Percentiles rank a stretch among this genome's conserved stretches.
These are phyloP conservation scores for Phengaris arion DNA, from an alignment of 2,888 invertebrate species.

Conservation along the genomic window DNA sequence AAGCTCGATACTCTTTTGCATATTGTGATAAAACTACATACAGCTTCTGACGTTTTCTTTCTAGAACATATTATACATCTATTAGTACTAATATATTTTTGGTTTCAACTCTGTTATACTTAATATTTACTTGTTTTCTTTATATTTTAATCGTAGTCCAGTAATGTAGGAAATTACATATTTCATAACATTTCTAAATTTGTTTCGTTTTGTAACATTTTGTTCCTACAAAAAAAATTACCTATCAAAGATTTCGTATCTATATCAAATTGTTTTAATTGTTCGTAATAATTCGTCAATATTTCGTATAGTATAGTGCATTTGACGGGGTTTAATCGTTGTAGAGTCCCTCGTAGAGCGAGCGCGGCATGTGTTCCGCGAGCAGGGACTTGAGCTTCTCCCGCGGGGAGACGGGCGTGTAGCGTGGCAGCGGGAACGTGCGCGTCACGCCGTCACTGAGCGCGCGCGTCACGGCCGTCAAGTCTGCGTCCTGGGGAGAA, in stretches of 20 bases:
- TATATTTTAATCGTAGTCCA: too few species aligned
- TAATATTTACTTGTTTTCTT: too few species aligned
- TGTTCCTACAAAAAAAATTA: not conserved
- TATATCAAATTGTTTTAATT: not conserved
- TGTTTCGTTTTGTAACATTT: too few species aligned
- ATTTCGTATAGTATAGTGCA: not conserved
- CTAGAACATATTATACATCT: not conserved
- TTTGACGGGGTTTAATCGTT: conserved; percentile 53
- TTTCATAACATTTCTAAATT: too few species aligned
- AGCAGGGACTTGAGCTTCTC: conserved; percentile 90
- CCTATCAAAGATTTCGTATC: not conserved
- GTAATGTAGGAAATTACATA: too few species aligned
- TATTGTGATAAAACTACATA: not conserved
- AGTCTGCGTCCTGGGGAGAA: conserved; percentile 83
- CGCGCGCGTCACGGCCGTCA: conserved; percentile 87
- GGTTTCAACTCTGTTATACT: too few species aligned
- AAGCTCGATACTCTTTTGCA: conserved; percentile 1
- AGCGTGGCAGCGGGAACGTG: conserved; percentile 90
- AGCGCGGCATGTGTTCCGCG: conserved; percentile 89
- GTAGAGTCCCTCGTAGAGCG: conserved; percentile 89
- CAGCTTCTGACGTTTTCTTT: not conserved
- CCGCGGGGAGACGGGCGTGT: conserved; percentile 88
- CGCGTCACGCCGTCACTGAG: conserved; percentile 88
- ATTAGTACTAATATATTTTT: not conserved
- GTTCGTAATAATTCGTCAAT: not conserved